These are phyloP conservation scores for Cervus canadensis DNA, from an alignment of 2,113 vertebrate species.

Conservation along the genomic window DNA sequence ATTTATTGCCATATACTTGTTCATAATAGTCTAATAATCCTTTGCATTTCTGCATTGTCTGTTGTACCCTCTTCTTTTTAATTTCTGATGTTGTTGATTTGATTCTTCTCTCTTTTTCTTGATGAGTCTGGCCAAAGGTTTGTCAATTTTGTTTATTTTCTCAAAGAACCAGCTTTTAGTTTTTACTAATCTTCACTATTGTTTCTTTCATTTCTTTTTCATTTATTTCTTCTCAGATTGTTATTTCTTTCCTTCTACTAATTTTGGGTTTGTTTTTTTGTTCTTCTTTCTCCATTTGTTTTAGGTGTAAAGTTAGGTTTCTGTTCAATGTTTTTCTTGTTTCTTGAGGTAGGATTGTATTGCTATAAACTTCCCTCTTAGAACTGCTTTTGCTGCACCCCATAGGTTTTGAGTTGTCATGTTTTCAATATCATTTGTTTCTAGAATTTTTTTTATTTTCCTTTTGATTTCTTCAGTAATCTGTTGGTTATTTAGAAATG, in stretches of 20 bases:
- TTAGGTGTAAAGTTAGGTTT: neutral
- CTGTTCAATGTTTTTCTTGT: neutral
- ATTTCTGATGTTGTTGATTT: too few relatives aligned
- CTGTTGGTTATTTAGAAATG: neutral
- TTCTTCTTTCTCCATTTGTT: neutral
- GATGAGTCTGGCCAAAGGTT: too few relatives aligned
- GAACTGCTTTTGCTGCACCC: neutral
- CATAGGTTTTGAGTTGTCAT: neutral
- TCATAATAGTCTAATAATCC: too few relatives aligned
- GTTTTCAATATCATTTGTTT: neutral
- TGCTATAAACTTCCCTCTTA: neutral
- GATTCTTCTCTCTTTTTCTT: too few relatives aligned
- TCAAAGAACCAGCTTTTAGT: too few relatives aligned
- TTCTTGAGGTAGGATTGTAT: neutral
- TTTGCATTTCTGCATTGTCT: too few relatives aligned
- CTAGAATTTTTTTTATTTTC: neutral
- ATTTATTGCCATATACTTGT: too few relatives aligned
- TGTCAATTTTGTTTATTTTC: too few relatives aligned
- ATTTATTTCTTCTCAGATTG: neutral
- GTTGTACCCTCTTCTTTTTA: too few relatives aligned
- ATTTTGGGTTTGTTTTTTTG: rapidly evolving
- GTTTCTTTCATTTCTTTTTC: neutral
- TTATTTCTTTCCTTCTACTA: neutral
- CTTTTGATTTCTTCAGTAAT: neutral
- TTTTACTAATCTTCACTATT: too few relatives aligned